phyloP scores from a whole-genome alignment of 2,888 invertebrate species.

The Drosophila villosipedis region DNA sequence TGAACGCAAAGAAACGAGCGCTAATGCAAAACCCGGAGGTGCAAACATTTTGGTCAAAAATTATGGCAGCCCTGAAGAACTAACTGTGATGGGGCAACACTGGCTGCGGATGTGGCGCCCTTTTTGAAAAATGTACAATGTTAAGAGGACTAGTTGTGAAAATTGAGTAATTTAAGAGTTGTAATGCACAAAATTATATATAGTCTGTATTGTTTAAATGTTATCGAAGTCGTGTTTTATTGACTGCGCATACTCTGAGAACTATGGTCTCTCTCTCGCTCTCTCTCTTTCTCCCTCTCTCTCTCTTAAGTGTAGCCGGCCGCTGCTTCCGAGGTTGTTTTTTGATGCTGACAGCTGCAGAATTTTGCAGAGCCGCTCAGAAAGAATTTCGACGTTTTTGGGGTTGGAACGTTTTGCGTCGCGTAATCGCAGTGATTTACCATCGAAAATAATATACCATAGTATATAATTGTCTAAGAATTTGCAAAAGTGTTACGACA shows the following conservation, averaged over 20 bases:
- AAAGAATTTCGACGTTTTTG: slow-evolving; percentile 62
- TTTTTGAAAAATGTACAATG: neutral
- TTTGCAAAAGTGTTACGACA: slow-evolving; percentile 11
- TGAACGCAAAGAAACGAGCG: slow-evolving; percentile 81
- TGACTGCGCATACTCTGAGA: slow-evolving; percentile 56
- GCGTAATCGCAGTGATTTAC: slow-evolving; percentile 54
- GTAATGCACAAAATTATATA: neutral
- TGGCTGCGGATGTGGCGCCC: neutral
- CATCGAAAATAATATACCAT: slow-evolving; percentile 24
- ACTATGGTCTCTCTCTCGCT: slow-evolving; percentile 1
- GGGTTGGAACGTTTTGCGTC: slow-evolving; percentile 70
- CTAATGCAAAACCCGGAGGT: slow-evolving; percentile 83
- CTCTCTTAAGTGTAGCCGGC: slow-evolving; percentile 47
- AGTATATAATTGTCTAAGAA: slow-evolving; percentile 17
- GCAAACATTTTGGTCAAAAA: slow-evolving; percentile 75
- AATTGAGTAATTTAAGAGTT: neutral
- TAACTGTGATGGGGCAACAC: slow-evolving; percentile 26
- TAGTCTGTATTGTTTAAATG: slow-evolving; percentile 1
- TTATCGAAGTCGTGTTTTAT: neutral
- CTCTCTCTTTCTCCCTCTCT: neutral
- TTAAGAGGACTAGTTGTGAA: neutral
- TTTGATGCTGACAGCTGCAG: slow-evolving; percentile 47
- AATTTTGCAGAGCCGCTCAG: slow-evolving; percentile 57
- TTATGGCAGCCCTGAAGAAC: slow-evolving; percentile 77
- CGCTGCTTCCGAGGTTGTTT: slow-evolving; percentile 31